Evolutionary conservation across 1,140 invertebrate genomes (phyloP).

Genomic region (Drosophila kepulauana): DNA sequence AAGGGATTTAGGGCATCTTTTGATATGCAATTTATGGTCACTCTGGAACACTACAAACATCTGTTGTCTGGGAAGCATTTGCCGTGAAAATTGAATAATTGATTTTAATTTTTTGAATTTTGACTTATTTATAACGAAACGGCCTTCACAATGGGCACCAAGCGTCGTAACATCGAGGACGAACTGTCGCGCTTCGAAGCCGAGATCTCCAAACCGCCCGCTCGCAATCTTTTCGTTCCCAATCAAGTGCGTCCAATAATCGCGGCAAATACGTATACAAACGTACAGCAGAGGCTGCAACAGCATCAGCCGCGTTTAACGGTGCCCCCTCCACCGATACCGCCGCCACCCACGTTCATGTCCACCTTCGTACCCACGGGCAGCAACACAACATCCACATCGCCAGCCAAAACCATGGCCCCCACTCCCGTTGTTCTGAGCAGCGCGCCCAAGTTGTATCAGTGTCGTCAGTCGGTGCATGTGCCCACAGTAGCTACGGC

Average conservation of each 20-base stretch:
- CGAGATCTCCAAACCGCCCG: slow-evolving; percentile 89
- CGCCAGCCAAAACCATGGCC: slow-evolving; percentile 60
- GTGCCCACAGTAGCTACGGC: slow-evolving; percentile 85
- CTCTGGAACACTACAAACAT: slow-evolving; percentile 16
- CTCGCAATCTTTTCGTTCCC: slow-evolving; percentile 85
- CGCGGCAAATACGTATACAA: slow-evolving; percentile 88
- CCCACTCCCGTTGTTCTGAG: slow-evolving; percentile 88
- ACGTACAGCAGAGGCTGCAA: slow-evolving; percentile 88
- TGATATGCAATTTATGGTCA: background rate
- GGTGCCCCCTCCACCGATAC: slow-evolving; percentile 86
- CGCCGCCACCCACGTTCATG: slow-evolving; percentile 82
- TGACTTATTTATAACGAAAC: background rate
- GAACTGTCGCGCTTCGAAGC: slow-evolving; percentile 95
- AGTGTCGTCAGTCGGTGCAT: slow-evolving; percentile 83
- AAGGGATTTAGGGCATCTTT: background rate
- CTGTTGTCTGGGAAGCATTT: slow-evolving; percentile 49
- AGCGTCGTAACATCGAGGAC: slow-evolving; percentile 89
- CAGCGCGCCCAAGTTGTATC: slow-evolving; percentile 88
- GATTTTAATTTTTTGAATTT: slow-evolving; percentile 50
- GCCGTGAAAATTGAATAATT: slow-evolving; percentile 45
- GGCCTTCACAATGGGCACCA: slow-evolving; percentile 72
- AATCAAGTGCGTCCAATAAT: slow-evolving; percentile 88
- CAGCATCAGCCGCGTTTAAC: slow-evolving; percentile 73
- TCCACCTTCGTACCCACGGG: slow-evolving; percentile 85
- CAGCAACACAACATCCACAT: slow-evolving; percentile 39